Evolutionary conservation across 1,140 invertebrate genomes (phyloP), one percentile per base, ranked within the genome.

Genomic region (Aradophagus sp.): DNA sequence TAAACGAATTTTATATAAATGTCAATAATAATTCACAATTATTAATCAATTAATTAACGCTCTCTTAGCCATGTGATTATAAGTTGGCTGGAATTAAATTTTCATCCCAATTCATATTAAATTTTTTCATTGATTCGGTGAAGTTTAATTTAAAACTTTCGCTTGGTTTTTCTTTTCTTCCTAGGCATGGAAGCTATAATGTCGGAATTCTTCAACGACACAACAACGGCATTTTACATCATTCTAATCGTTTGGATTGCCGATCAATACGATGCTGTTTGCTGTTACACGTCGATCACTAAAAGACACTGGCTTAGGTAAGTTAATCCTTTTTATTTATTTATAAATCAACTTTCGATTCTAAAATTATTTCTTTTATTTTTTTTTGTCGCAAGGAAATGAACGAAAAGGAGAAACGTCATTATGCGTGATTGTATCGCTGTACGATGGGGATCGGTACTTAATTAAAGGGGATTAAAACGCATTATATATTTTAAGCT

Each of bases 141-240:
- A n/a, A n/a, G n/a, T n/a, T n/a, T n/a, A n/a, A n/a, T n/a, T n/a
- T n/a, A n/a, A n/a, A n/a, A n/a, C n/a, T n/a, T n/a, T n/a, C n/a
- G n/a, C n/a, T n/a, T n/a, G n/a, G n/a, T 8, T 16, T 1, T 12
- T 23, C 52, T 34, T 83, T 72, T 89, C 20, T 23, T 4, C 90
- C n/a, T 85, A 98, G 97, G 97, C 26, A 99, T 99, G 96, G 97
- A 99, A 84, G 97, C 97, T 0, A 98, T 99, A 42, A 99, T 99
- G 97, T 98, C 96, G 0, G 98, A 99, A 87, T 99, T 99, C 84
- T 99, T 99, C 88, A 98, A 98, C 83, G 97, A 99, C 82, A 98
- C 96, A 0, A 95, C 95, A 0, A 99, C 97, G 7, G 97, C 97
- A 0, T 99, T 99, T 86, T 99, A 99, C 86, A 97, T 99, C 17